Conservation (phyloP, 2,113 vertebrate species). For the Eptesicus fuscus region DNA sequence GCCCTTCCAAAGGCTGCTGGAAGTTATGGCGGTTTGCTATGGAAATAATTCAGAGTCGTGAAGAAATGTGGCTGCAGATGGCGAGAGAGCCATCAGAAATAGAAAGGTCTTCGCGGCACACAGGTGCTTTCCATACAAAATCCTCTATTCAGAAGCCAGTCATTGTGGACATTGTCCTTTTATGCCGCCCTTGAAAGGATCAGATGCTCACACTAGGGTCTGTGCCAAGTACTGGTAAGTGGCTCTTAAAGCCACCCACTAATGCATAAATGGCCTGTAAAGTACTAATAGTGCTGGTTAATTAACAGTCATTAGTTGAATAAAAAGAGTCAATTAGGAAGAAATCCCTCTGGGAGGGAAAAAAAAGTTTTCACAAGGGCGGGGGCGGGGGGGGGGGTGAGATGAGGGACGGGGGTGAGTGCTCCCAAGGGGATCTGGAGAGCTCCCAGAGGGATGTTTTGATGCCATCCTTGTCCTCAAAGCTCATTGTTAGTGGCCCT, state of each 20-base stretch:
- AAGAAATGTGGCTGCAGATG: not conserved
- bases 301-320: not conserved
- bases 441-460: not conserved
- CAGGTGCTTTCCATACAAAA: not conserved
- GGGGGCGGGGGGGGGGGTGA: rapidly evolving
- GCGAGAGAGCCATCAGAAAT: not conserved
- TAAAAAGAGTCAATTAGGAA: not conserved
- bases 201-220: not conserved
- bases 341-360: not conserved
- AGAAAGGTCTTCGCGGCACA: not conserved
- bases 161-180: not conserved
- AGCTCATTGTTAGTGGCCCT: not conserved
- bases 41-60: not conserved
- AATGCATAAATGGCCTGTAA: not conserved
- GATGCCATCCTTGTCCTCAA: not conserved
- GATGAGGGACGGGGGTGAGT: no score
- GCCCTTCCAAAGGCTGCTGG: not conserved
- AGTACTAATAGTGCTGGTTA: not conserved
- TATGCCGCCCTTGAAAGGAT: not conserved
- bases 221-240: not conserved
- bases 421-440: not conserved
- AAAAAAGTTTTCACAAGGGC: not conserved
- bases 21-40: not conserved
- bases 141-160: not conserved
- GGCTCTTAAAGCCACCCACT: not conserved